Base-by-base conservation (phyloP, 92 coral and sea anemone species). In the Diadumene lineata region DNA sequence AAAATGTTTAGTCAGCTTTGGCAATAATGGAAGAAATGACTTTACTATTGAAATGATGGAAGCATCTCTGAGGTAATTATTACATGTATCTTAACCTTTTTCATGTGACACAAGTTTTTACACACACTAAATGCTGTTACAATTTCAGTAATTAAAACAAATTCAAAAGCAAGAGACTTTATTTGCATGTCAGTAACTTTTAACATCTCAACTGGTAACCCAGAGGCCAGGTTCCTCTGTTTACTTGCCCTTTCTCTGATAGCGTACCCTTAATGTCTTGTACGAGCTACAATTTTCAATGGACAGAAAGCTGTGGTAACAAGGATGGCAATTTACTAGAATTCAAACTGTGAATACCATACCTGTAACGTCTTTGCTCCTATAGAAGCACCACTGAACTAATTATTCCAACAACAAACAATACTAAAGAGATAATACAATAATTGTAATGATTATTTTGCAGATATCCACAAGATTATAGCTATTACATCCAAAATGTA, bases 381-480 rank as follows among this genome's bases (percentile, higher is more conserved):
- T 17, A 8, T 9, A 44, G 9, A 44, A 44, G 51, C 51, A 44
- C n/a, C n/a, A n/a, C n/a, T n/a, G n/a, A n/a, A n/a, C n/a, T n/a
- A n/a, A n/a, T n/a, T n/a, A n/a, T n/a, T n/a, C n/a, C n/a, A n/a
- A n/a, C n/a, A n/a, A n/a, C n/a, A n/a, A n/a, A 44, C 10, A 44
- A 8, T 4, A 16, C 58, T 53, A 33, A 3, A 25, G 17, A 51
- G 43, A 13, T 13, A 48, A 16, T 25, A 23, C 26, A 32, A 18
- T 69, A 27, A 48, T 18, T 69, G 74, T 69, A 6, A 69, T 23
- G 23, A 23, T 61, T 26, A 15, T 7, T 13, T 53, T 33, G 26
- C 66, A 91, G 97, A 80, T 94, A 94, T 81, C 98, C 98, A 56
- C 98, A 94, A 86, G 98, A 94, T 64, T 92, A 88, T 82, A 89